Evolutionary conservation across 2,888 invertebrate genomes (phyloP).

Genomic region (Pyrrhia umbra): DNA sequence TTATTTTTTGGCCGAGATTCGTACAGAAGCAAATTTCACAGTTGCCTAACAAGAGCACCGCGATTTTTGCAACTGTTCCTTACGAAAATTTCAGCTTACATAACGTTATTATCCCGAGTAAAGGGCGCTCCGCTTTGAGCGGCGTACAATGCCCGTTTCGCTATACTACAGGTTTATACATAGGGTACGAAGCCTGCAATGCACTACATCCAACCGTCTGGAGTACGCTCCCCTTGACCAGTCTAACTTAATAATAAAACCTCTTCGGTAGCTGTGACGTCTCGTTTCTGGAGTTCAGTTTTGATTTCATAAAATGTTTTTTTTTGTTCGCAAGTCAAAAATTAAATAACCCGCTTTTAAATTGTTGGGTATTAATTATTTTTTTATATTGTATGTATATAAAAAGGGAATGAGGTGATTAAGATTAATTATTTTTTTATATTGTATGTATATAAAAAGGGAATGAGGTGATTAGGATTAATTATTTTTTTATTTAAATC

Average conservation of each 20-base stretch:
- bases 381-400: too few relatives aligned
- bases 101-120: constrained; percentile 77
- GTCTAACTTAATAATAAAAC: constrained; percentile 88
- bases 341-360: too few relatives aligned
- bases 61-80: constrained; percentile 78
- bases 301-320: constrained; percentile 48
- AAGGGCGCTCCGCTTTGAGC: constrained; percentile 74
- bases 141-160: constrained; percentile 76
- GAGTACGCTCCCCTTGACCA: constrained; percentile 76
- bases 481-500: too few relatives aligned
- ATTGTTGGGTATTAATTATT: too few relatives aligned
- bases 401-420: too few relatives aligned
- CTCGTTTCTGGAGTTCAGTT: constrained; percentile 76
- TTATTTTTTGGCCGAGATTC: constrained; percentile 39
- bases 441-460: too few relatives aligned
- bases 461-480: too few relatives aligned
- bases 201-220: constrained; percentile 77
- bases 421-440: too few relatives aligned
- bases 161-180: constrained; percentile 66
- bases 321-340: constrained; percentile 14
- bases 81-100: constrained; percentile 77
- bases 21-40: constrained; percentile 49
- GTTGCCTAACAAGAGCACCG: constrained; percentile 63
- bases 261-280: constrained; percentile 80
- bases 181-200: constrained; percentile 76